Conservation (phyloP, 2,113 vertebrate species). For the Setophaga petechia region DNA sequence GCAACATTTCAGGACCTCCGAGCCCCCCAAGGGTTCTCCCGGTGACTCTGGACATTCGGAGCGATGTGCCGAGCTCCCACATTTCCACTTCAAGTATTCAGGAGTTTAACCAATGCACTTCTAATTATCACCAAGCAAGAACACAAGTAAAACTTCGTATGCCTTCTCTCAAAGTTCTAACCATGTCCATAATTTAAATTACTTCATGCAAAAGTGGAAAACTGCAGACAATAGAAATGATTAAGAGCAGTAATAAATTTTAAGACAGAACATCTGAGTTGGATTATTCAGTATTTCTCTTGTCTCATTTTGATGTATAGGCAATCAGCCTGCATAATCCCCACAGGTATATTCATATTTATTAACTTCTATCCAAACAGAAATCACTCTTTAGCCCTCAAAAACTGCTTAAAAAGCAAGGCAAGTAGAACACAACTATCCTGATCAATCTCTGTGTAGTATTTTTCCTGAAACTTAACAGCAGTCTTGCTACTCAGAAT, state of each 20-base stretch:
- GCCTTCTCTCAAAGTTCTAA: background rate
- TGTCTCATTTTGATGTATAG: background rate
- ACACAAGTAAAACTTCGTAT: background rate
- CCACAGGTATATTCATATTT: background rate
- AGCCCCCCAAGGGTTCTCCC: too few relatives aligned
- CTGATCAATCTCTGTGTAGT: background rate
- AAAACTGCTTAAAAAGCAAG: background rate
- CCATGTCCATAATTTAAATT: background rate
- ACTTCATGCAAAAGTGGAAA: background rate
- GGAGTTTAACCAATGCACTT: background rate
- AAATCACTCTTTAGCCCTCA: background rate
- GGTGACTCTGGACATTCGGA: too few relatives aligned
- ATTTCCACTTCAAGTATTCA: background rate
- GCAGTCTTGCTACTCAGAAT: background rate
- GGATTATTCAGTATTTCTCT: background rate
- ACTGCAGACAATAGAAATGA: background rate
- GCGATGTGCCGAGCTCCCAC: too few relatives aligned
- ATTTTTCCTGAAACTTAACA: background rate
- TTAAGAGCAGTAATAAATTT: background rate
- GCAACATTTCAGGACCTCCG: too few relatives aligned
- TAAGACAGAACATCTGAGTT: background rate
- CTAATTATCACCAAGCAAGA: background rate
- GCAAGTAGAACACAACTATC: background rate
- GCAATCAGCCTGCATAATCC: background rate
- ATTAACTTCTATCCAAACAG: background rate